Percentiles rank a stretch among this genome's conserved stretches.
phyloP scores from a whole-genome alignment of 2,113 vertebrate species.

The Urocolius indicus region DNA sequence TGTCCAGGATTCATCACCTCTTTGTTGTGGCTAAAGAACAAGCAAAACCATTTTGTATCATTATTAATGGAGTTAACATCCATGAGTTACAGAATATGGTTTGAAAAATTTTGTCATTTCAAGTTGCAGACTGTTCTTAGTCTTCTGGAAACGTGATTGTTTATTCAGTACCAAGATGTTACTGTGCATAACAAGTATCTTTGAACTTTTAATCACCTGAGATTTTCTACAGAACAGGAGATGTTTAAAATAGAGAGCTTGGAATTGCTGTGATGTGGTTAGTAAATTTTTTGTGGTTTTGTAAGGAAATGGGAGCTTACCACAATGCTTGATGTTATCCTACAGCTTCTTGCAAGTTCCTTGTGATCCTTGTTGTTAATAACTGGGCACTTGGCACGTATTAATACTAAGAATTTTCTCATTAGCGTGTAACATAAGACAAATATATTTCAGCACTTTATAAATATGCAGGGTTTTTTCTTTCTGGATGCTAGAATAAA shows the following conservation, averaged over 20 bases:
- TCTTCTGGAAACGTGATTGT: neutral
- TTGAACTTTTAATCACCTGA: neutral
- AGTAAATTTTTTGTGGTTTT: neutral
- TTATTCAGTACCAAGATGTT: neutral
- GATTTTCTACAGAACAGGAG: neutral
- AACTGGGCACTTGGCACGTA: neutral
- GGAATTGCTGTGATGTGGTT: neutral
- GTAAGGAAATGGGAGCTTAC: neutral
- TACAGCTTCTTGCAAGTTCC: neutral
- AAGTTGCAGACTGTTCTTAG: neutral
- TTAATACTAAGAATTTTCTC: neutral
- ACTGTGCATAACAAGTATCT: neutral
- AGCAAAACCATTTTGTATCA: neutral
- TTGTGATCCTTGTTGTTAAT: neutral
- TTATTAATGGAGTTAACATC: neutral
- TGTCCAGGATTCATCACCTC: neutral
- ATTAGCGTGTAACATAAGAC: neutral
- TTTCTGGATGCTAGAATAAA: neutral
- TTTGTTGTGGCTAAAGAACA: neutral
- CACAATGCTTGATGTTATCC: neutral
- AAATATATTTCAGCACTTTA: neutral
- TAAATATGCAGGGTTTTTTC: neutral
- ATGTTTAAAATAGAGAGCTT: neutral
- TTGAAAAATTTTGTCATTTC: neutral
- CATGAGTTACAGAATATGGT: neutral